phyloP scores from a whole-genome alignment of 2,888 invertebrate genomes.

The Phyllotreta striolata region DNA sequence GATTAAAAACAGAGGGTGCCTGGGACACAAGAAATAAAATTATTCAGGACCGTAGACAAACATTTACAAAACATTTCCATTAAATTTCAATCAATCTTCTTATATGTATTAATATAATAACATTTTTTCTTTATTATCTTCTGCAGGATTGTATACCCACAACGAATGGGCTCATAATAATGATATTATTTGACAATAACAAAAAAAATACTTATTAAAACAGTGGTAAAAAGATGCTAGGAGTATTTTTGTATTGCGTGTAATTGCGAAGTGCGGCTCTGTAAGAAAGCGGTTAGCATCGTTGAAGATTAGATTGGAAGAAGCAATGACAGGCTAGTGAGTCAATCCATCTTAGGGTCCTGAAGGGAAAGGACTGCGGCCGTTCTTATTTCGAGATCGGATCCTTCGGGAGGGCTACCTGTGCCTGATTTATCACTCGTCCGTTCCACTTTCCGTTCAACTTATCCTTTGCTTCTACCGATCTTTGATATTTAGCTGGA shows the following conservation, averaged over 20 bases:
- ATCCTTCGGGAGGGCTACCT: constrained; percentile 60
- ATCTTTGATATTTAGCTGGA: constrained; percentile 61
- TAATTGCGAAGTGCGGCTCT: constrained; percentile 17
- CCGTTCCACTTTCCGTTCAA: constrained; percentile 59
- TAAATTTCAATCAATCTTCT: no score
- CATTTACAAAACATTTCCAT: constrained; percentile 2
- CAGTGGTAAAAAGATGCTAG: no score
- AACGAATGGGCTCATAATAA: no score
- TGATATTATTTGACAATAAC: no score
- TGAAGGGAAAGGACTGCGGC: constrained; percentile 55
- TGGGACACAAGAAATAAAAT: constrained; percentile 36
- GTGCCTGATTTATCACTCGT: constrained; percentile 62
- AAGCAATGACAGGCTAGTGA: constrained; percentile 54
- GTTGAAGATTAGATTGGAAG: constrained; percentile 52
- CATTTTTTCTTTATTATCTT: no score
- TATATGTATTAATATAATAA: no score
- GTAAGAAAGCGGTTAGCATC: constrained; percentile 41
- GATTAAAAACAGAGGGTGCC: constrained; percentile 46
- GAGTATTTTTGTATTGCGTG: background rate
- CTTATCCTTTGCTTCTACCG: constrained; percentile 59
- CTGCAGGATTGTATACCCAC: no score
- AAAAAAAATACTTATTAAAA: no score
- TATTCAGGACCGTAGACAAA: constrained; percentile 26
- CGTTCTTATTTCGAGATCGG: constrained; percentile 57
- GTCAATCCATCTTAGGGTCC: constrained; percentile 59